Conservation (phyloP, 2,113 vertebrate genomes). For the Tupaia tana region DNA sequence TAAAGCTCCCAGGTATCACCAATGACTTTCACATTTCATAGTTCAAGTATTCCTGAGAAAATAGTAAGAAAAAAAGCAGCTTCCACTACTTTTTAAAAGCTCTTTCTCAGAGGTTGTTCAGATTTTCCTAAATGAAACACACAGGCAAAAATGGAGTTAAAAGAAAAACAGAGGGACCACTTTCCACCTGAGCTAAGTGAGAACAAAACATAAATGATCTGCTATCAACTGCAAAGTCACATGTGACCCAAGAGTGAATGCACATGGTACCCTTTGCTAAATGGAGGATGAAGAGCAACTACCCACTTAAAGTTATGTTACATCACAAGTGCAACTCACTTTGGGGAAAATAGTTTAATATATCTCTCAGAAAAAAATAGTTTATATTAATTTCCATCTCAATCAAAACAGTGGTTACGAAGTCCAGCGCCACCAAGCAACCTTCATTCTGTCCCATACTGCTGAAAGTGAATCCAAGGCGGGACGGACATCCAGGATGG, state of each 20-base stretch:
- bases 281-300: background rate
- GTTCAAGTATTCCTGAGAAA: constrained; percentile 17
- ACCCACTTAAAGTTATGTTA: background rate
- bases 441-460: constrained; percentile 97
- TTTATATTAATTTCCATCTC: background rate
- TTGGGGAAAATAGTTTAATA: constrained; percentile 63
- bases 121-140: constrained; percentile 23
- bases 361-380: constrained; percentile 31
- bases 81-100: background rate
- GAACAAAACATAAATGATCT: background rate
- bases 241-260: background rate
- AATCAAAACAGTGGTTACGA: constrained; percentile 84
- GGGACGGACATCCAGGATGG: constrained; percentile 95
- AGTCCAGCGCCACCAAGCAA: constrained; percentile 97
- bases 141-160: background rate
- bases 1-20: background rate
- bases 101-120: background rate
- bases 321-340: background rate
- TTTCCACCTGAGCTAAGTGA: background rate
- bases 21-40: background rate
- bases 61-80: background rate
- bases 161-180: background rate
- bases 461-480: constrained; percentile 93
- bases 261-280: background rate
- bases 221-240: background rate